Evolutionary conservation across 2,113 vertebrate genomes (phyloP), one percentile per base, ranked within the genome.

Genomic region (Sorex fumeus): DNA sequence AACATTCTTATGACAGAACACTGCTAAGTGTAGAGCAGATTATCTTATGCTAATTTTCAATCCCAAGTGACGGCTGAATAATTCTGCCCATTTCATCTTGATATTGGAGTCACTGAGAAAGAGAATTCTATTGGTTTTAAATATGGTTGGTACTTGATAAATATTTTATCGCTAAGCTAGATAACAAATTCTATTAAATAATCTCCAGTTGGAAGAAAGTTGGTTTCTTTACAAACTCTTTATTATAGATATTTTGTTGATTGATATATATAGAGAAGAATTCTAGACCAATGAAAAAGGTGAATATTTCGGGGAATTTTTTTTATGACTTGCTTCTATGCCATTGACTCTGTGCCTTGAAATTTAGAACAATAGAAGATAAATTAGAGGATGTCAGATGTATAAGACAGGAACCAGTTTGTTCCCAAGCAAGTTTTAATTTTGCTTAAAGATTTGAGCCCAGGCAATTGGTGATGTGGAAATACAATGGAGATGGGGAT

Each of bases 81-180:
- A 40, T 40, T 40, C 40, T 40, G 40, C 40, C 40, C 40, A 40
- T 40, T 40, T 40, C 40, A 40, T 40, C 40, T 40, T 40, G 40
- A 40, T 40, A 40, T 40, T 40, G 40, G 40, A 40, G 40, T 40
- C 40, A 40, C 40, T 40, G 40, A 40, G 40, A 40, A 40, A 7
- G 82, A 87, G 4, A 76, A 50, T 70, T 78, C 71, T 77, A 0
- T 67, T 88, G 21, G 28, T 69, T 93, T 95, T n/a, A 45, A 85
- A 43, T 34, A 27, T 76, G 70, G 3, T 50, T 40, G 86, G 8
- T 77, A 77, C 69, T 36, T 78, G 23, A 72, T 88, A 86, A 50
- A 50, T 50, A 50, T 50, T 50, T 50, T 50, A 50, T 50, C 25
- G 15, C 18, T 25, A 25, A 62, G 1, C 64, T 71, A 53, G n/a